Conservation (phyloP, 2,888 invertebrate genomes). For the Drosophila borborema region DNA sequence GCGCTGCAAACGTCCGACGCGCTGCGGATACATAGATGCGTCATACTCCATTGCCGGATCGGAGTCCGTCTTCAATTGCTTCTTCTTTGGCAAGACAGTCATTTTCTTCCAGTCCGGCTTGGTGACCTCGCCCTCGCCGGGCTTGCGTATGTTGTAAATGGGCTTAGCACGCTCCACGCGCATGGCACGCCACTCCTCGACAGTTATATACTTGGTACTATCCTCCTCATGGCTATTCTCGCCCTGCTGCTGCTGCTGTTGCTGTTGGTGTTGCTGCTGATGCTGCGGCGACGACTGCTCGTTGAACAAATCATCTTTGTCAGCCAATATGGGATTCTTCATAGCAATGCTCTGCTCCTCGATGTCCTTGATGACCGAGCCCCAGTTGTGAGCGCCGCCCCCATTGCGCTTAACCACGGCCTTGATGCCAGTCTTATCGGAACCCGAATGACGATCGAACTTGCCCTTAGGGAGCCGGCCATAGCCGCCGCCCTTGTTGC, state of each 20-base stretch:
- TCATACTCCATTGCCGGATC: slow-evolving; percentile 14
- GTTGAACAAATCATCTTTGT: slow-evolving; percentile 1
- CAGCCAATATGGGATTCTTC: not conserved
- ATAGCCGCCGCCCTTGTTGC: not conserved
- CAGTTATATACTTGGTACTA: slow-evolving; percentile 23
- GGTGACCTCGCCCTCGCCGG: slow-evolving; percentile 38
- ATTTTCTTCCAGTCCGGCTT: slow-evolving; percentile 40
- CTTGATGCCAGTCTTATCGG: slow-evolving; percentile 31
- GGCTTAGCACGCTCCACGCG: slow-evolving; percentile 28
- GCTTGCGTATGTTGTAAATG: slow-evolving; percentile 42
- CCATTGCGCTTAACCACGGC: slow-evolving; percentile 40
- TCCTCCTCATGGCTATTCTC: slow-evolving; percentile 1
- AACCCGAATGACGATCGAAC: slow-evolving; percentile 32
- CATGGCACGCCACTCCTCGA: slow-evolving; percentile 49
- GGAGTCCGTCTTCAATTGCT: not conserved
- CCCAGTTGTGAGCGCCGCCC: slow-evolving; percentile 45
- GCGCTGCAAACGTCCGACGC: slow-evolving; percentile 39
- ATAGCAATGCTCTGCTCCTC: slow-evolving; percentile 13
- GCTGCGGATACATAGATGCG: slow-evolving; percentile 29
- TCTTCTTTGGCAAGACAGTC: slow-evolving; percentile 31
- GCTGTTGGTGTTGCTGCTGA: not conserved
- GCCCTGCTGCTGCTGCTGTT: not conserved
- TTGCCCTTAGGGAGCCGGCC: slow-evolving; percentile 6
- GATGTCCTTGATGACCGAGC: slow-evolving; percentile 28
- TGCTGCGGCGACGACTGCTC: not conserved